A percentile compares a stretch with the other conserved stretches of the same genome.
Conservation (phyloP, 2,113 vertebrate species). For the Gnathochromis pfefferi region DNA sequence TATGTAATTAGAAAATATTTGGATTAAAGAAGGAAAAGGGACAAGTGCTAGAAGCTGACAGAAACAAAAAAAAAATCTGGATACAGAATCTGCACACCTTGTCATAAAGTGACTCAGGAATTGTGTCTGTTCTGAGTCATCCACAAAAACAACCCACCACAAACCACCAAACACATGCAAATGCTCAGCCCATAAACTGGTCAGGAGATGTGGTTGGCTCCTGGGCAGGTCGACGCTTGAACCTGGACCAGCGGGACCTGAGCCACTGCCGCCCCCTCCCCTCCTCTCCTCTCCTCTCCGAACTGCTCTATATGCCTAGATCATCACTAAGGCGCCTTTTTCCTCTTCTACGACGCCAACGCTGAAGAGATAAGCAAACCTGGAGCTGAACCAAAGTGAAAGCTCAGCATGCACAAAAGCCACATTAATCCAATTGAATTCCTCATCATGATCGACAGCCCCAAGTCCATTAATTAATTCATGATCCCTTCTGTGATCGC, state of each 20-base stretch:
- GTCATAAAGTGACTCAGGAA: not conserved
- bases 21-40: not conserved
- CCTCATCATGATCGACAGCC: conserved; percentile 43
- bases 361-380: conserved; percentile 29
- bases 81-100: not conserved
- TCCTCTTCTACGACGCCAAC: not conserved
- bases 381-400: conserved; percentile 53
- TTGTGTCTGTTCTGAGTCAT: not conserved
- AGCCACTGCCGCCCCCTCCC: not conserved
- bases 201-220: not conserved
- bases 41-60: not conserved
- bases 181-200: not conserved
- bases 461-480: conserved; percentile 34
- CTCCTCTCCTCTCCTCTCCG: not conserved
- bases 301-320: not conserved
- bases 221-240: not conserved
- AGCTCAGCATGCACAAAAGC: conserved; percentile 46
- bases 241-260: not conserved
- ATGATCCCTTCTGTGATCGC: not conserved
- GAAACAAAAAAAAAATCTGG: not conserved
- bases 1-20: not conserved
- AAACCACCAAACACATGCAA: not conserved
- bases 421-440: conserved; percentile 46
- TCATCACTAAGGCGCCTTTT: not conserved
- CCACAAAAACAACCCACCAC: not conserved